Conservation (phyloP, 2,888 invertebrate genomes). For the Drosophila setosimentum region DNA sequence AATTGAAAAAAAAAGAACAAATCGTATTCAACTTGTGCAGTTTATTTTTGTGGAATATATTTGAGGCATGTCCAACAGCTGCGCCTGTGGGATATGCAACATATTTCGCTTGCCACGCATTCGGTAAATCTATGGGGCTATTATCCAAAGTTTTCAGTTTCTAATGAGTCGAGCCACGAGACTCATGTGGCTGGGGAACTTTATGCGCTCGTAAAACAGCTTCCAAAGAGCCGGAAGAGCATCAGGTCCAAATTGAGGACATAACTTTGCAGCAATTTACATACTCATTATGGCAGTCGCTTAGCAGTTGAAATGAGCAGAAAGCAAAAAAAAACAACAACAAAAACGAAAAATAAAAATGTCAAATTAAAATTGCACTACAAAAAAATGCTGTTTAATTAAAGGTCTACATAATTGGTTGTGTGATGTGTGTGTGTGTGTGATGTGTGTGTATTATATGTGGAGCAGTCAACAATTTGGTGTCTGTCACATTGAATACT, state of each 20-base stretch:
- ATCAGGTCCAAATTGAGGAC: conserved; percentile 62
- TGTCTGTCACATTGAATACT: conserved; percentile 48
- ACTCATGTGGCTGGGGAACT: conserved; percentile 70
- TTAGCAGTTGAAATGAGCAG: conserved; percentile 42
- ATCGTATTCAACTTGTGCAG: conserved; percentile 31
- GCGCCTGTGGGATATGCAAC: conserved; percentile 52
- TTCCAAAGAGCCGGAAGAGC: conserved; percentile 30
- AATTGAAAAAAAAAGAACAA: neutral
- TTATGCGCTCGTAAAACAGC: conserved; percentile 71
- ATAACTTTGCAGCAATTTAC: conserved; percentile 77
- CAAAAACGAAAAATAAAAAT: conserved; percentile 25
- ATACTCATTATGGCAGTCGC: conserved; percentile 72
- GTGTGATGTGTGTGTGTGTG: neutral
- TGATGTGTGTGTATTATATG: conserved; percentile 21
- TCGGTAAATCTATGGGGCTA: conserved; percentile 63
- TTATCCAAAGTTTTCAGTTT: conserved; percentile 59
- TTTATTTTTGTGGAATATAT: conserved; percentile 14
- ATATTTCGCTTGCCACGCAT: conserved; percentile 35
- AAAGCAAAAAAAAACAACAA: conserved; percentile 14
- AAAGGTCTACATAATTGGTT: conserved; percentile 52
- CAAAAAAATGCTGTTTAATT: conserved; percentile 58
- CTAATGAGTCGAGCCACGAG: conserved; percentile 57
- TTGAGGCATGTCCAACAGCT: conserved; percentile 51
- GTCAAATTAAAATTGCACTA: conserved; percentile 44
- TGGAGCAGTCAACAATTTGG: conserved; percentile 37